Percentiles rank a stretch among this genome's conserved stretches.
phyloP scores from a whole-genome alignment of 2,888 invertebrate genomes.

The Drosophila melanosoma region DNA sequence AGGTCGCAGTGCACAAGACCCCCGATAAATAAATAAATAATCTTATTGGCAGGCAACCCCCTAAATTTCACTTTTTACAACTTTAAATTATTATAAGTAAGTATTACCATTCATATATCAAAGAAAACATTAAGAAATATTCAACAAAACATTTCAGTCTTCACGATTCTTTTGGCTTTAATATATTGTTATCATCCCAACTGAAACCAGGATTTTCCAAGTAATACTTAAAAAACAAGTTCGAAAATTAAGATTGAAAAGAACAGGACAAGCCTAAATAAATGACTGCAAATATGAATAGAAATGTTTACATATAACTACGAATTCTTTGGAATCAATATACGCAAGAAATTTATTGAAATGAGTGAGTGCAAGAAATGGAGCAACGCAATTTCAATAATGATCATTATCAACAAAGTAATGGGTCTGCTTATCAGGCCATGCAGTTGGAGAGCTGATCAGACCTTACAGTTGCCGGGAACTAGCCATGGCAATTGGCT shows the following conservation, averaged over 20 bases:
- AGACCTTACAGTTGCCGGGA: slow-evolving; percentile 39
- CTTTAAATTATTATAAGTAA: background rate
- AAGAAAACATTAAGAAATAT: background rate
- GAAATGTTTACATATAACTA: background rate
- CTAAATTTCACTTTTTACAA: background rate
- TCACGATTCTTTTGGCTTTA: background rate
- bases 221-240: background rate
- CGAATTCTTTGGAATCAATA: slow-evolving; percentile 1
- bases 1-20: too few relatives aligned
- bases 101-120: background rate
- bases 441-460: slow-evolving; percentile 47
- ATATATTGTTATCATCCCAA: background rate
- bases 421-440: slow-evolving; percentile 45
- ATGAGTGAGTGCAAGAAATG: slow-evolving; percentile 23
- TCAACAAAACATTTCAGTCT: background rate
- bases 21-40: too few relatives aligned
- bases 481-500: slow-evolving; percentile 34
- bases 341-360: slow-evolving; percentile 13
- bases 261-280: background rate
- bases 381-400: slow-evolving; percentile 20
- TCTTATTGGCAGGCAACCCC: background rate
- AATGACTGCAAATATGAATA: background rate
- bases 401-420: slow-evolving; percentile 18
- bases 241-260: background rate
- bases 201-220: background rate